Evolutionary conservation across 1,140 invertebrate genomes (phyloP), one percentile per base, ranked within the genome.

Genomic region (Drepana arcuata): DNA sequence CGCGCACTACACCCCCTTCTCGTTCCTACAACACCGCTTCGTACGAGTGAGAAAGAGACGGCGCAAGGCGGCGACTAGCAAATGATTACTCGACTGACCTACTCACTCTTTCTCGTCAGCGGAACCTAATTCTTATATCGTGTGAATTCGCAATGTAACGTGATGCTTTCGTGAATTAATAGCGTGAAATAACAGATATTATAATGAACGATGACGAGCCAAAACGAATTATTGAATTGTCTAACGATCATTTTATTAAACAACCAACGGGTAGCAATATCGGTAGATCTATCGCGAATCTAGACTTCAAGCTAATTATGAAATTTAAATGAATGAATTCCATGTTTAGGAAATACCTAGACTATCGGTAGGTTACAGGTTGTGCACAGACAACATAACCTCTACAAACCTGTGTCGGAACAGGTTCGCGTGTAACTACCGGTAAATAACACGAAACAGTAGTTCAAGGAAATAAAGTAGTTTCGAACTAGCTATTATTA

Each of bases 31-130:
- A 14, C 6, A 7, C 6, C 7, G 31, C 24, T 18, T 15, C n/a
- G 7, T 2, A n/a, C n/a, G 33, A 18, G 47, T 27, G 36, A 49
- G 43, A 62, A 43, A 45, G 72, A 58, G 40, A 60, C 30, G 23
- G 29, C 18, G 27, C 41, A 53, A 62, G 55, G 65, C 58, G 47
- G 52, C 51, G 52, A 58, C 56, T 55, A 49, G 62, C 66, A 67
- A 68, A 57, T 60, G 50, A 71, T 74, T 78, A 80, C 75, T 79
- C 78, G 77, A 83, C 66, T 84, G 81, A 84, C 81, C 81, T 78
- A 83, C 74, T 84, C 73, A 73, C 68, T 77, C 70, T 79, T 75
- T 79, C 74, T 75, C 64, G 65, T 49, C 51, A 70, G 63, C 62
- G 70, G 64, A 74, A 84, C 75, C 81, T 81, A 81, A 80, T 82